phyloP scores from a whole-genome alignment of 2,113 vertebrate species.

The Callorhinus ursinus region DNA sequence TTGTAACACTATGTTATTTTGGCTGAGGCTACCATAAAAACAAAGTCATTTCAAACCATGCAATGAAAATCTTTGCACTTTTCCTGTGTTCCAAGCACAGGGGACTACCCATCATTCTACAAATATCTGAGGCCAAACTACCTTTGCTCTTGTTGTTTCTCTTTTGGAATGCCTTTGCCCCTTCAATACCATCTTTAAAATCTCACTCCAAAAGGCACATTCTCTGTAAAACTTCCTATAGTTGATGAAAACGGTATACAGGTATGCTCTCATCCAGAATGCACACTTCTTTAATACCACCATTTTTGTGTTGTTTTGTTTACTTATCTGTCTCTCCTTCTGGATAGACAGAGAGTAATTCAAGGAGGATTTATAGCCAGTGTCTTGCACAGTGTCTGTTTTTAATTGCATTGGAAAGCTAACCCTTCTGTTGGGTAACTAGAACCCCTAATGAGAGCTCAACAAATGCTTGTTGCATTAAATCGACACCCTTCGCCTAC shows the following conservation, averaged over 20 bases:
- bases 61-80: constrained; percentile 67
- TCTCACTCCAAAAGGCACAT: not conserved
- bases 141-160: constrained; percentile 4
- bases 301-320: constrained; percentile 36
- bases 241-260: not conserved
- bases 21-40: constrained; percentile 63
- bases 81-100: constrained; percentile 36
- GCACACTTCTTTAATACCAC: not conserved
- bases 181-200: constrained; percentile 8
- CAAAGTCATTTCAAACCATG: constrained; percentile 59
- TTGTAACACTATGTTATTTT: constrained; percentile 72
- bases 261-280: not conserved
- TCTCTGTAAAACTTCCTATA: not conserved
- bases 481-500: constrained; percentile 63
- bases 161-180: not conserved
- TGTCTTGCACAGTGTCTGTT: constrained; percentile 65
- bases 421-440: constrained; percentile 63
- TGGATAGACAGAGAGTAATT: constrained; percentile 38
- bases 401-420: constrained; percentile 65
- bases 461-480: constrained; percentile 54
- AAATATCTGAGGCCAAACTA: constrained; percentile 11
- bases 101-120: not conserved
- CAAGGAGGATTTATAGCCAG: constrained; percentile 33
- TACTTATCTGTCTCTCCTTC: constrained; percentile 42
- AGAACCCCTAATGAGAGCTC: constrained; percentile 58